Conservation (phyloP, 2,888 invertebrate genomes). For the Pandemis heparana region DNA sequence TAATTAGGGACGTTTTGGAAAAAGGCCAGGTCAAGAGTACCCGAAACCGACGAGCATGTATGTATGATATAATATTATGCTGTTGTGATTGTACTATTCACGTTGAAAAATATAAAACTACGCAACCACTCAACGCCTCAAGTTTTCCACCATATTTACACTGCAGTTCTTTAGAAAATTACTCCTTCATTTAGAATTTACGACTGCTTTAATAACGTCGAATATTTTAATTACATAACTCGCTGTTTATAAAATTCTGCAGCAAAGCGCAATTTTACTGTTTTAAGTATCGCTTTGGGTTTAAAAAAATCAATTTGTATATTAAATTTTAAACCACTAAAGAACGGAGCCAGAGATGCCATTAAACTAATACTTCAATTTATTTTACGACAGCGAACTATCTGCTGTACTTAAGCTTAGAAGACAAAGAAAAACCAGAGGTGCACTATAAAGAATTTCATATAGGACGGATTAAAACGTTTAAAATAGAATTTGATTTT, state of each 20-base stretch:
- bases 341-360: background rate
- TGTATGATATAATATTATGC: too few species aligned
- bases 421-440: slow-evolving; percentile 1
- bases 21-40: too few species aligned
- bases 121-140: too few species aligned
- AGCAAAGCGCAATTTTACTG: background rate
- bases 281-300: background rate
- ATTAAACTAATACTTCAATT: background rate
- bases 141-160: background rate
- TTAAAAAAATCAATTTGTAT: background rate
- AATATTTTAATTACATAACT: background rate
- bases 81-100: background rate
- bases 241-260: background rate
- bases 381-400: background rate
- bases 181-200: background rate
- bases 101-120: too few species aligned
- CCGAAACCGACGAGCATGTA: too few species aligned
- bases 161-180: background rate
- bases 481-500: slow-evolving; percentile 33
- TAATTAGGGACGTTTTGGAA: too few species aligned
- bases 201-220: background rate
- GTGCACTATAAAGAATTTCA: slow-evolving; percentile 20
- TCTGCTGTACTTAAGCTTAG: background rate
- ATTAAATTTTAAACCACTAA: too few species aligned
- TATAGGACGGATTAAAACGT: slow-evolving; percentile 26